A percentile compares a stretch with the other conserved stretches of the same genome.
Evolutionary conservation across 2,797 vertebrate genomes (phyloP).

Genomic region (Oreochromis mossambicus): DNA sequence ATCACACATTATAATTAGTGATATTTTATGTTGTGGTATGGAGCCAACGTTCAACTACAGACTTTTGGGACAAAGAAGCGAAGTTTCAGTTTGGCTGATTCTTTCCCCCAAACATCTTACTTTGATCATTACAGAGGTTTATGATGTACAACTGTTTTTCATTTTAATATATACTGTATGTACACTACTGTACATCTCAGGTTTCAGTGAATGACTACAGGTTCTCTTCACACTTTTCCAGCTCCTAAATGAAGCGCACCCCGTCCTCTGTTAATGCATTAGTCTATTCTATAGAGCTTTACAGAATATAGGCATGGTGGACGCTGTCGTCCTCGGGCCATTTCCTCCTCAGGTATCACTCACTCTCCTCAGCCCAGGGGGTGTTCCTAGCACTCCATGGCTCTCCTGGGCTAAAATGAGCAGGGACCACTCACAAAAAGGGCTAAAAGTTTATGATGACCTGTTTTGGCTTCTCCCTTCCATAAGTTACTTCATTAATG

Average conservation of each 20-base stretch:
- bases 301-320: constrained; percentile 35
- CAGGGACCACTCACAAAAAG: constrained; percentile 9
- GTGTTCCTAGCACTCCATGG: constrained; percentile 39
- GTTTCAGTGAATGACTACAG: background rate
- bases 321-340: constrained; percentile 66
- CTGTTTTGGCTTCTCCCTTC: constrained; percentile 69
- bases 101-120: background rate
- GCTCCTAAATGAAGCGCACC: constrained; percentile 24
- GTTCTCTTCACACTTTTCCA: constrained; percentile 2
- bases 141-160: background rate
- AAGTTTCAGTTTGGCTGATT: background rate
- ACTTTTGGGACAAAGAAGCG: background rate
- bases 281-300: constrained; percentile 41
- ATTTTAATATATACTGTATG: background rate
- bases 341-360: constrained; percentile 65
- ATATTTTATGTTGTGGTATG: background rate
- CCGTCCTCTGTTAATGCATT: constrained; percentile 12
- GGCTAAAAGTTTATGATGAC: constrained; percentile 63
- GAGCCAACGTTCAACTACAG: background rate
- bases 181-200: background rate
- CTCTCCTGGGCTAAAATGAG: constrained; percentile 31
- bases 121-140: constrained; percentile 2
- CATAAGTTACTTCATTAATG: constrained; percentile 75
- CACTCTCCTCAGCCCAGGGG: constrained; percentile 33
- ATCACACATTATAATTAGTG: background rate